Base-by-base conservation (phyloP, 2,113 vertebrate species). In the Microcebus jonahi region DNA sequence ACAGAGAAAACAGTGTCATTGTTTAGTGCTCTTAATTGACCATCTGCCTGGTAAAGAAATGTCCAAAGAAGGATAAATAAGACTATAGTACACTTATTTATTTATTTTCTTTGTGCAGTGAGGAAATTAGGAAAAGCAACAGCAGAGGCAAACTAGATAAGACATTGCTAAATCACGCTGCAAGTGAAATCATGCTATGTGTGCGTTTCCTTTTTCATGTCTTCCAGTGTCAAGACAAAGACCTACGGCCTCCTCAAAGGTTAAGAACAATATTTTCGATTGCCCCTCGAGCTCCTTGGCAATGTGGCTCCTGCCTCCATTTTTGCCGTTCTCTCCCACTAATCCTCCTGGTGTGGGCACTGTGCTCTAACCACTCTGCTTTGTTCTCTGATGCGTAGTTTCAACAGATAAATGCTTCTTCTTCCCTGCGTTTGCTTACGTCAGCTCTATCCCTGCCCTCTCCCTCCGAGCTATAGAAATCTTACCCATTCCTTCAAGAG, bases 1-100 rank as follows among this genome's bases (percentile, higher is more conserved):
- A 98, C 98, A 98, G 98, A 98, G 98, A 99, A 99, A 99, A 99
- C 98, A 99, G 98, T 99, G 99, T 99, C 98, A 99, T 99, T 99
- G 99, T 99, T 99, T 99, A 99, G 99, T 99, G 98, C 98, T 99
- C 98, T 98, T 99, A 99, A 99, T 99, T 99, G 99, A 99, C 99
- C 99, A 99, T 99, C 99, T 99, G 99, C 98, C 98, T 98, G 97
- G 98, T 98, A 98, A 98, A 98, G 98, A 98, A 99, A 99, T 98
- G 98, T 98, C 98, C 99, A 98, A 99, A 98, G 98, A 98, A 99
- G 98, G 98, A 99, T 99, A 99, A 99, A 98, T 99, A 99, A 98
- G 98, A 98, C 97, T 96, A 98, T 97, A 97, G 98, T 97, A 86
- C 95, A 98, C 76, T 99, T 99, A 98, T 98, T 98, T 99, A 98